Conservation (phyloP, 2,797 vertebrate genomes). For the Lepilemur ruficaudatus region DNA sequence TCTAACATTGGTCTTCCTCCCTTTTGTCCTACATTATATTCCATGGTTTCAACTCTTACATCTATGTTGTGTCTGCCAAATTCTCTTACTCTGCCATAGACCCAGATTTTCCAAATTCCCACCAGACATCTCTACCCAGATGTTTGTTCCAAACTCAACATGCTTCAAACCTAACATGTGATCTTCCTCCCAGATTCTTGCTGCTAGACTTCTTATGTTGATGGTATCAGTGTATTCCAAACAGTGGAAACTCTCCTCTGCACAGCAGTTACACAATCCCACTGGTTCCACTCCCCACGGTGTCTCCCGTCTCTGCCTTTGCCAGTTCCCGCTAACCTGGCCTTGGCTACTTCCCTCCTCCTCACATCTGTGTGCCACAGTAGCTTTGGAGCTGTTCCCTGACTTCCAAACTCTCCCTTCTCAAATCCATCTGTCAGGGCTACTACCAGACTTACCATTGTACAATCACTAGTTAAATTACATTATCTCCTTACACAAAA, state of each 20-base stretch:
- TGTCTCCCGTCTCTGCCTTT: background rate
- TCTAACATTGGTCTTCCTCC: background rate
- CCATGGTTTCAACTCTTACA: background rate
- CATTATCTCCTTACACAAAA: background rate
- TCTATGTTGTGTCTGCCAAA: background rate
- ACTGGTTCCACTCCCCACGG: no score
- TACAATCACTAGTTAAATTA: background rate
- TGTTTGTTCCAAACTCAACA: background rate
- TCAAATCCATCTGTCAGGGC: background rate
- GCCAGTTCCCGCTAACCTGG: fast-evolving
- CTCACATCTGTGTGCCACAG: background rate
- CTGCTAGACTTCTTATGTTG: background rate
- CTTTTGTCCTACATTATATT: background rate
- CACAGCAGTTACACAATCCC: background rate
- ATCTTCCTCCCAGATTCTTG: background rate
- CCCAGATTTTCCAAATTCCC: background rate
- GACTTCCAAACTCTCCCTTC: background rate
- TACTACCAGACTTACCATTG: background rate
- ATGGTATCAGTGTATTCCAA: background rate
- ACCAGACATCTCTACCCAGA: background rate
- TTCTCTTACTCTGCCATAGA: background rate
- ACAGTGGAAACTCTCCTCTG: background rate
- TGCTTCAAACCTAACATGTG: background rate
- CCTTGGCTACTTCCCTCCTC: background rate
- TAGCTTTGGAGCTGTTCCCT: background rate